phyloP scores from a whole-genome alignment of 2,113 vertebrate species.

The Lagenorhynchus albirostris region DNA sequence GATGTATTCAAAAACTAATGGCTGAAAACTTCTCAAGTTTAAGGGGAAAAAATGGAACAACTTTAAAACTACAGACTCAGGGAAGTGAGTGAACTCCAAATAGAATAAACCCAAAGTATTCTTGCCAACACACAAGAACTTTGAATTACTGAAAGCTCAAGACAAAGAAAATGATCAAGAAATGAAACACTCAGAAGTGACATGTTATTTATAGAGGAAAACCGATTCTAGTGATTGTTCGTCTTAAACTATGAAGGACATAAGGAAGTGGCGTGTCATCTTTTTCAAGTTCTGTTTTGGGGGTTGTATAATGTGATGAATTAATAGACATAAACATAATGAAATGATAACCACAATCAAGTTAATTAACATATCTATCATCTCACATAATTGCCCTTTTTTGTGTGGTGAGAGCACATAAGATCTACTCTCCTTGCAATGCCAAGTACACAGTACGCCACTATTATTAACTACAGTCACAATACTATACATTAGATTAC shows the following conservation, averaged over 20 bases:
- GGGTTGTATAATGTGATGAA: not conserved
- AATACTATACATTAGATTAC: not conserved
- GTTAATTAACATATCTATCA: not conserved
- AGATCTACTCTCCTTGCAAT: not conserved
- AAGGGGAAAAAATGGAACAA: not conserved
- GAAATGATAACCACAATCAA: not conserved
- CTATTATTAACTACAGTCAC: not conserved
- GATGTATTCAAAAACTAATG: not conserved
- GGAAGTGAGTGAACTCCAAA: not conserved
- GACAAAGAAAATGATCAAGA: not conserved
- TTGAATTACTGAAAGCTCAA: not conserved
- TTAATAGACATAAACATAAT: not conserved
- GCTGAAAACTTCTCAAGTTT: not conserved
- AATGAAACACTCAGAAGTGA: not conserved
- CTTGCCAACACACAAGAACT: not conserved
- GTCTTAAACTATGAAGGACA: not conserved
- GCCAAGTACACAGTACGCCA: not conserved
- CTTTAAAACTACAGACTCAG: not conserved
- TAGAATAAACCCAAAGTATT: not conserved
- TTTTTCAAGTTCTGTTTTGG: not conserved
- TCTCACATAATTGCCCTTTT: not conserved
- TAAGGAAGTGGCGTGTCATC: not conserved
- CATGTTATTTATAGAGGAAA: not conserved
- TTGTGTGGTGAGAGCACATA: not conserved
- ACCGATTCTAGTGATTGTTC: not conserved